Evolutionary conservation across 92 coral and sea anemone genomes (phyloP).

Genomic region (Bergia puertoricense): DNA sequence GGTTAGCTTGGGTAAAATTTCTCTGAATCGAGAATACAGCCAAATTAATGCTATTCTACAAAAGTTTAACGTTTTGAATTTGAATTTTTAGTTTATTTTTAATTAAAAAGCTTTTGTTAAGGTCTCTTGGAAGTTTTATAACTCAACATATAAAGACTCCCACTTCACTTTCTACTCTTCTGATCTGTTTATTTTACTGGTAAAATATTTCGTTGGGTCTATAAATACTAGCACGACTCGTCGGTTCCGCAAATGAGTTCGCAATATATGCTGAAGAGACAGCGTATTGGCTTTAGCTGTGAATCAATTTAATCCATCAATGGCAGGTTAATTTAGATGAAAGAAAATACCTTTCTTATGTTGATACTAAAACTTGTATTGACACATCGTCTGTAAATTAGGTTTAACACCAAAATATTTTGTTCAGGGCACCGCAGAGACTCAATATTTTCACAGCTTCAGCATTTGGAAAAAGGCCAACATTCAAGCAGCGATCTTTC

Average conservation of each 20-base stretch:
- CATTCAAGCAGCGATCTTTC: constrained; percentile 14
- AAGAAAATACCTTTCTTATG: constrained; percentile 60
- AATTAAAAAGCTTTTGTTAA: no score
- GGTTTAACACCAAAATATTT: constrained; percentile 24
- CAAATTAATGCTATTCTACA: background rate
- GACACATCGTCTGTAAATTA: constrained; percentile 9
- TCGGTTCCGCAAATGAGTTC: background rate
- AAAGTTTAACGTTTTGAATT: no score
- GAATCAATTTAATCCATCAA: constrained; percentile 54
- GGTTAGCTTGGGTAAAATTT: background rate
- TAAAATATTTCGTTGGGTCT: background rate
- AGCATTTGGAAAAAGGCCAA: constrained; percentile 18
- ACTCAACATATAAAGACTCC: no score
- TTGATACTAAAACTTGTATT: constrained; percentile 42
- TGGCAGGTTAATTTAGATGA: constrained; percentile 62
- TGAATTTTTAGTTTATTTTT: background rate
- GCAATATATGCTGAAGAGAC: constrained; percentile 44
- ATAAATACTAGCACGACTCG: constrained; percentile 26
- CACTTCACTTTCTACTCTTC: no score
- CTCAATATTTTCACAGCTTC: constrained; percentile 6
- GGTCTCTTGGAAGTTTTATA: no score
- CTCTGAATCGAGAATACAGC: background rate
- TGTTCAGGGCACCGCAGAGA: constrained; percentile 15
- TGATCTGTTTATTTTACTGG: background rate
- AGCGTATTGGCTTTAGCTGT: constrained; percentile 54